phyloP scores from a whole-genome alignment of 2,888 invertebrate species.

The Netelia melanura region DNA sequence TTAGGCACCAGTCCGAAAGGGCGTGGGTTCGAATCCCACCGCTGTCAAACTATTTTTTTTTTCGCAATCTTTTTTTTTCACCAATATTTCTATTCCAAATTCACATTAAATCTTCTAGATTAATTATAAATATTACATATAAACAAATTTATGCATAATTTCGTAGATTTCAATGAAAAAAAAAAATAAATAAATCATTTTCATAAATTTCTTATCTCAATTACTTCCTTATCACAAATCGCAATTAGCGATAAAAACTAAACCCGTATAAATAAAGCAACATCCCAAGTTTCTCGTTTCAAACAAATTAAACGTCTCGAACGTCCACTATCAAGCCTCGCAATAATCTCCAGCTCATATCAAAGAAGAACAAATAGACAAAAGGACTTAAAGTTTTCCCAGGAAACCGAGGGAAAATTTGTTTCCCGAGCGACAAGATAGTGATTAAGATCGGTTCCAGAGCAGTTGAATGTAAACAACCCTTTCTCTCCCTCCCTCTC shows the following conservation, averaged over 20 bases:
- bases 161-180: too few species aligned
- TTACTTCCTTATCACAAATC: too few species aligned
- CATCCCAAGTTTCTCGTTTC: neutral
- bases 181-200: too few species aligned
- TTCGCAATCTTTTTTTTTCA: constrained; percentile 37
- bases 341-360: neutral
- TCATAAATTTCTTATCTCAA: too few species aligned
- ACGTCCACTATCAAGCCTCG: neutral
- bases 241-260: too few species aligned
- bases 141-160: too few species aligned
- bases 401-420: constrained; percentile 5
- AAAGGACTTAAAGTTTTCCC: neutral
- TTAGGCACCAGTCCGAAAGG: constrained; percentile 88
- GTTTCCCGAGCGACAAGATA: constrained; percentile 27
- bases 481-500: neutral
- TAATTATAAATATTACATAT: too few species aligned
- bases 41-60: constrained; percentile 84
- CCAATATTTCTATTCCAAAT: neutral
- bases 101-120: too few species aligned
- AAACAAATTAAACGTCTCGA: neutral
- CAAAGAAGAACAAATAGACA: neutral
- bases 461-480: constrained; percentile 39
- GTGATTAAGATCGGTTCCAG: constrained; percentile 47
- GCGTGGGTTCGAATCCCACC: constrained; percentile 89
- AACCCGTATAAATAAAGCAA: neutral